These are phyloP conservation scores for Glaucidium brasilianum DNA, from an alignment of 2,113 vertebrate genomes.

Conservation along the genomic window DNA sequence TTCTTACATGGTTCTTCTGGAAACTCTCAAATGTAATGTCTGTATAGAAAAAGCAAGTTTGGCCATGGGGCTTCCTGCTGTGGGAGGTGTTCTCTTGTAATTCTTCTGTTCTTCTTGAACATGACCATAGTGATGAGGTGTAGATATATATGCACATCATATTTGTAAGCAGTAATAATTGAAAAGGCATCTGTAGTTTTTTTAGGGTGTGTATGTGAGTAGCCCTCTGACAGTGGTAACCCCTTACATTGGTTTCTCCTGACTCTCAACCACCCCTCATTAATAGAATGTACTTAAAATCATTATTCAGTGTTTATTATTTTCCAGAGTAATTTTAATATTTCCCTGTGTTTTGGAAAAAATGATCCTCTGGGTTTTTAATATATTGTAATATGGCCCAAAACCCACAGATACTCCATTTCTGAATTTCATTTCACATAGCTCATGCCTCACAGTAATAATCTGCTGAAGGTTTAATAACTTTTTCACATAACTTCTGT, in stretches of 20 bases:
- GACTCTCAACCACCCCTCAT: neutral
- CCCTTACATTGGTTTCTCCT: neutral
- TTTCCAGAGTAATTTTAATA: neutral
- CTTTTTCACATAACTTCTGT: neutral
- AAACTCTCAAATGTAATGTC: neutral
- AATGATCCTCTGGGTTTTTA: neutral
- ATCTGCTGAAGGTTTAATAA: conserved; percentile 29
- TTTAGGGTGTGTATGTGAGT: neutral
- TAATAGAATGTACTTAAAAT: neutral
- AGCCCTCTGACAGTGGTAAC: neutral
- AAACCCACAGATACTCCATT: neutral
- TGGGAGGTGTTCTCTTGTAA: neutral
- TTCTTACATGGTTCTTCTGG: neutral
- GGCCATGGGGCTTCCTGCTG: neutral
- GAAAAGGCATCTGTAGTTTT: neutral
- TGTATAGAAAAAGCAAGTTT: neutral
- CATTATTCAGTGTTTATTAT: neutral
- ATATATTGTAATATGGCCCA: neutral
- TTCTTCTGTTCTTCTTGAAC: neutral
- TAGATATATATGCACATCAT: neutral
- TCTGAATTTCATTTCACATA: conserved; percentile 7
- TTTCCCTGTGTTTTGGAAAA: neutral
- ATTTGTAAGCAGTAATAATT: neutral
- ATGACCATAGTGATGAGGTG: neutral
- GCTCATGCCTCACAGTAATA: neutral